Percentiles rank a stretch among this genome's conserved stretches.
These are phyloP conservation scores for Halocaridina rubra DNA, from an alignment of 2,888 invertebrate species.

Conservation along the genomic window DNA sequence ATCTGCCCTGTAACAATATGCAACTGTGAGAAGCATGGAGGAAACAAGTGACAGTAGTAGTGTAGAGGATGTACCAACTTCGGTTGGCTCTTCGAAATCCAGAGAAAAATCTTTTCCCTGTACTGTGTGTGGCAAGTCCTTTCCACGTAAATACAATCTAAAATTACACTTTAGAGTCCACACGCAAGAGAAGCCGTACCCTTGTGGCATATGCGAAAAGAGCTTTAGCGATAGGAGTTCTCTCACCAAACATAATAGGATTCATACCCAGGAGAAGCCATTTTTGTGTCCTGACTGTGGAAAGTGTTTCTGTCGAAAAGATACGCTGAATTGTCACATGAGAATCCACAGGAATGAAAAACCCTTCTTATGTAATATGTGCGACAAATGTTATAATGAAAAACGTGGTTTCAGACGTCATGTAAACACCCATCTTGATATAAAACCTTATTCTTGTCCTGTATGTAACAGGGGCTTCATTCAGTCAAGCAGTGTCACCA, in stretches of 20 bases:
- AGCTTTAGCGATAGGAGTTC: background rate
- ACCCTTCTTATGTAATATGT: background rate
- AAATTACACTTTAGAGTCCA: background rate
- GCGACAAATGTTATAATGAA: too few species aligned
- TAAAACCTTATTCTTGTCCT: background rate
- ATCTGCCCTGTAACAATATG: too few species aligned
- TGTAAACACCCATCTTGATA: too few species aligned
- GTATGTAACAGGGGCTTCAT: background rate
- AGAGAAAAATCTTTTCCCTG: too few species aligned
- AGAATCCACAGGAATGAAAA: constrained; percentile 17
- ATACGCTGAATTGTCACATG: constrained; percentile 26
- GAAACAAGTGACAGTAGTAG: too few species aligned
- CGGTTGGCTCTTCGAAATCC: too few species aligned
- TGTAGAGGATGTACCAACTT: too few species aligned
- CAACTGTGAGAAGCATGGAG: too few species aligned
- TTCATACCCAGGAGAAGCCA: constrained; percentile 12
- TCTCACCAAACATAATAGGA: background rate
- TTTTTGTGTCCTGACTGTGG: background rate
- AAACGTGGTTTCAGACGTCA: too few species aligned
- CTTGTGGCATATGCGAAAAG: background rate
- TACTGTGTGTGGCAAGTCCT: background rate
- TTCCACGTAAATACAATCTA: background rate
- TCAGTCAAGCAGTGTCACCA: background rate
- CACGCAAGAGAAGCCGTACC: background rate
- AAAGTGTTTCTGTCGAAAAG: constrained; percentile 19